A percentile compares a stretch with the other conserved stretches of the same genome.
These are phyloP conservation scores for Pycnonotus jocosus DNA, from an alignment of 2,113 vertebrate genomes.

Conservation along the genomic window DNA sequence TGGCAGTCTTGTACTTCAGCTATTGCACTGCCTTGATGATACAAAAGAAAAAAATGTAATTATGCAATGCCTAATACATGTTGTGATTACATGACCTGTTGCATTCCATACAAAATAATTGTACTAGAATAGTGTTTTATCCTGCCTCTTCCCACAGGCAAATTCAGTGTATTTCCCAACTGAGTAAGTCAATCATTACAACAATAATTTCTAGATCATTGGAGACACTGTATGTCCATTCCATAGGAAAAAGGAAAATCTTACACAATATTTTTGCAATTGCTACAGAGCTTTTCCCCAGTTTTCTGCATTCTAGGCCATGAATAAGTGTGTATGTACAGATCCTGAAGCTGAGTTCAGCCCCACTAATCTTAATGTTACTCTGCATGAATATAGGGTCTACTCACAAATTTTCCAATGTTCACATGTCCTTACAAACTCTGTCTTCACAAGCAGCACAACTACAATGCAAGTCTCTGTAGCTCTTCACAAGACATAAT, in stretches of 20 bases:
- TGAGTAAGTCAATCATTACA: background rate
- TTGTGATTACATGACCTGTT: background rate
- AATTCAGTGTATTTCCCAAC: background rate
- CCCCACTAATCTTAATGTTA: background rate
- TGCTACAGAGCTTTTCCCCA: background rate
- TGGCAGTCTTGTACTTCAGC: background rate
- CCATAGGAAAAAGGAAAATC: background rate
- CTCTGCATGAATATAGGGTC: background rate
- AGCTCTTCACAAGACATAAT: background rate
- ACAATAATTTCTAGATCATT: background rate
- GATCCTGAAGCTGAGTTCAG: background rate
- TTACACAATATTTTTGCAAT: background rate
- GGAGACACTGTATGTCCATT: background rate
- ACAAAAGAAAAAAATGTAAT: background rate
- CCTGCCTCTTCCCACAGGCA: background rate
- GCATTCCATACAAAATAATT: background rate
- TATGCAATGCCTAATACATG: background rate
- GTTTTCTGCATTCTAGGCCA: background rate
- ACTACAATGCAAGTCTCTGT: background rate
- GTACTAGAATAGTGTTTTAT: background rate
- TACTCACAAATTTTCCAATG: background rate
- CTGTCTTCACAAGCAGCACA: background rate
- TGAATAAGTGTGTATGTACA: background rate
- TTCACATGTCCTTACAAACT: background rate
- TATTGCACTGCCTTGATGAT: background rate